phyloP scores from a whole-genome alignment of 2,888 invertebrate species.

The Drosophila acutilabella region DNA sequence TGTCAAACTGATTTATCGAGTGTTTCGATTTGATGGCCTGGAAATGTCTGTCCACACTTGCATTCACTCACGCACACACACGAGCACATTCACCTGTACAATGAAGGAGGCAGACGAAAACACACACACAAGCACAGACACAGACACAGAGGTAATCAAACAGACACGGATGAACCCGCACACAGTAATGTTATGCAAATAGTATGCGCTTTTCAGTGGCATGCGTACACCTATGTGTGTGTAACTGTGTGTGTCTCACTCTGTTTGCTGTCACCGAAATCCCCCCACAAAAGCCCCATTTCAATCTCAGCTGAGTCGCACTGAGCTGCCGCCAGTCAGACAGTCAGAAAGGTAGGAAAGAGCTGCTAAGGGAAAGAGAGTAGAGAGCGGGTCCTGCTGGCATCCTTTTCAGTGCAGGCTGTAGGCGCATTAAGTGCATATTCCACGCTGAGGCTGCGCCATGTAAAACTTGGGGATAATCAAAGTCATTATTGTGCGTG shows the following conservation, averaged over 20 bases:
- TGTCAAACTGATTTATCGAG: slow-evolving; percentile 73
- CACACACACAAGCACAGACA: slow-evolving; percentile 2
- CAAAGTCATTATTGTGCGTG: slow-evolving; percentile 52
- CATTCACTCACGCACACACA: slow-evolving; percentile 11
- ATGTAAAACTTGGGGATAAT: slow-evolving; percentile 55
- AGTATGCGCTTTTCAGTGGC: slow-evolving; percentile 70
- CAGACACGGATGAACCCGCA: slow-evolving; percentile 46
- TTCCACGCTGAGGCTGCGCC: slow-evolving; percentile 19
- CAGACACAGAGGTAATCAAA: slow-evolving; percentile 33
- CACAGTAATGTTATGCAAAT: slow-evolving; percentile 76
- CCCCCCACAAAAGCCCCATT: slow-evolving; percentile 65
- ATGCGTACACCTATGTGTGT: slow-evolving; percentile 24
- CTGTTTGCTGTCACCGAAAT: slow-evolving; percentile 54
- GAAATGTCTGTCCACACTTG: slow-evolving; percentile 53
- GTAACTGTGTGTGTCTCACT: background rate
- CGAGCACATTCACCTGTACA: background rate
- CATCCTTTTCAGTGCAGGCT: slow-evolving; percentile 9
- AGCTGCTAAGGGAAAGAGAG: background rate
- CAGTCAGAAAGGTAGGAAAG: slow-evolving; percentile 29
- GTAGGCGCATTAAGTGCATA: slow-evolving; percentile 34
- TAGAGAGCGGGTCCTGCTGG: too few relatives aligned
- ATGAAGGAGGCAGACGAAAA: slow-evolving; percentile 7
- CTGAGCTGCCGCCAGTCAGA: slow-evolving; percentile 60
- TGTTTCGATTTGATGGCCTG: slow-evolving; percentile 69
- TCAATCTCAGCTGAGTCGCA: slow-evolving; percentile 71